Percentiles rank a stretch among this genome's conserved stretches.
phyloP scores from a whole-genome alignment of 2,888 invertebrate species.

The Chaitophorus viminalis region DNA sequence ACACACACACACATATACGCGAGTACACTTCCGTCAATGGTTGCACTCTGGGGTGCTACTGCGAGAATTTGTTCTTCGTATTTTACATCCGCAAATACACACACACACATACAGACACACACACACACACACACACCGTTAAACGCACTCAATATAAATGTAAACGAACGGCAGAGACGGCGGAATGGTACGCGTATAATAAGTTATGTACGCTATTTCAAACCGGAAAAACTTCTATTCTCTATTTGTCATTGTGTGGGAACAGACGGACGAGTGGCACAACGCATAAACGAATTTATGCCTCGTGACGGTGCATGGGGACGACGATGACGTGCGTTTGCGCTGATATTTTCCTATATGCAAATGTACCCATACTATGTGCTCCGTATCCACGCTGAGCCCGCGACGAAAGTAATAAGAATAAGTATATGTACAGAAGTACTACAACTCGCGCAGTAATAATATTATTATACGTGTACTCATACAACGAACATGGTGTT shows the following conservation, averaged over 20 bases:
- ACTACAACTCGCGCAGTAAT: too few species aligned
- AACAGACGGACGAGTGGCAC: neutral
- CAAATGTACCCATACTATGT: neutral
- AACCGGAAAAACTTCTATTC: slow-evolving; percentile 2
- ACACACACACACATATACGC: neutral
- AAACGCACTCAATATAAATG: neutral
- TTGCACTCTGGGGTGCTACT: neutral
- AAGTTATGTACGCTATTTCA: neutral
- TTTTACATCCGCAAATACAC: neutral
- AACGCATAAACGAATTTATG: neutral
- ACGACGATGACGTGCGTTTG: slow-evolving; percentile 23
- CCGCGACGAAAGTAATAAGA: too few species aligned
- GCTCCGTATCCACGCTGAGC: too few species aligned
- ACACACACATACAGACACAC: neutral
- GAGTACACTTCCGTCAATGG: neutral
- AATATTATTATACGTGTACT: too few species aligned
- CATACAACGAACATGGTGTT: too few species aligned
- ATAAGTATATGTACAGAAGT: too few species aligned
- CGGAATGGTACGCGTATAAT: too few species aligned
- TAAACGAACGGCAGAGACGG: neutral
- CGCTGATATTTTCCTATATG: slow-evolving; percentile 1
- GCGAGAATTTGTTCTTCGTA: neutral
- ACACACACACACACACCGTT: too few species aligned
- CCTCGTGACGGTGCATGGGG: neutral
- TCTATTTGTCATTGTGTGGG: slow-evolving; percentile 35